Base-by-base conservation (phyloP, 2,888 invertebrate genomes). In the Caenorhabditis angaria region DNA sequence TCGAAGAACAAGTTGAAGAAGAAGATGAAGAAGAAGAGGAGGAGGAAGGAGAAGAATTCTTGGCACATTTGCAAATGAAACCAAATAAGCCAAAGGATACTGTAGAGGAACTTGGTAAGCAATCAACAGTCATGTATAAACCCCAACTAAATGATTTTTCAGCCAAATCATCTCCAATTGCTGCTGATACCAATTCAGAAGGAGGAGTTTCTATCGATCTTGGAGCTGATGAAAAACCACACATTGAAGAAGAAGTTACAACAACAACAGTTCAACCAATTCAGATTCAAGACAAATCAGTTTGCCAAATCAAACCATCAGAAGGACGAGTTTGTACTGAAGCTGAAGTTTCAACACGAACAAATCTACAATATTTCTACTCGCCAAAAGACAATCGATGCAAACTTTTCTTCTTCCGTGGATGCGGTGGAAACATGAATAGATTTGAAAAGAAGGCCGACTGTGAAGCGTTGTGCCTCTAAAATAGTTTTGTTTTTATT, bases 341-440 rank as follows among this genome's bases (percentile, higher is more conserved):
- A 25, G 77, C 77, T 56, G 85, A 85, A 66, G 76, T 75, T 8
- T 63, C 77, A 14, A 83, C 85, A 12, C 72, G 78, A 27, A 84
- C 85, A 10, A 83, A 85, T 65, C 82, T 85, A 35, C 85, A 85
- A 59, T 85, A 82, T 78, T 85, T 83, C 82, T 85, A 83, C 73
- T 82, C 80, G n/a, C 77, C 77, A 28, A 71, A 71, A 29, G 78
- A 82, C 66, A 76, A 78, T 54, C 72, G 80, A 25, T 85, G 84
- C 78, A 85, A 85, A 61, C 80, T 85, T 25, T 85, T 84, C 83
- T 84, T 84, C 81, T 79, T 77, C 78, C 76, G 80, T 60, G 85
- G 85, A 29, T 85, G 85, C 64, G 85, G 84, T 59, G 85, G 84
- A 51, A 85, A 83, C 57, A 75, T 68, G 63, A 85, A 85, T 66